Percentiles rank a stretch among this genome's conserved stretches.
Conservation (phyloP, 2,888 invertebrate genomes). For the Sesia bembeciformis region DNA sequence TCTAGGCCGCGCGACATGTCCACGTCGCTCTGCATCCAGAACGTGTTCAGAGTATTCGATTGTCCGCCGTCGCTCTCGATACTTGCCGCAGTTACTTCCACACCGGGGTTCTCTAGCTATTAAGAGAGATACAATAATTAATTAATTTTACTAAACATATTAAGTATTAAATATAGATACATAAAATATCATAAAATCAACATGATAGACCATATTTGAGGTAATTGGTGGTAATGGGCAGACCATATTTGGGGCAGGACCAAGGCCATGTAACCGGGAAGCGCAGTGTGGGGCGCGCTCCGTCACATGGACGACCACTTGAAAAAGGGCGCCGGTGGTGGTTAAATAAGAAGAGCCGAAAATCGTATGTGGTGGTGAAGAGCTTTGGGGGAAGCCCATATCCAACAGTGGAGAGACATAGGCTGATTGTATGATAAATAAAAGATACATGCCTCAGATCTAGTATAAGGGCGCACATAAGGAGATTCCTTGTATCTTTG, state of each 20-base stretch:
- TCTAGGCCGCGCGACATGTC: slow-evolving; percentile 87
- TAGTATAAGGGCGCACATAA: slow-evolving; percentile 46
- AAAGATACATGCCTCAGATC: slow-evolving; percentile 38
- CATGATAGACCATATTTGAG: neutral
- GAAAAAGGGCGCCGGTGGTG: too few relatives aligned
- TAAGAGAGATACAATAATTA: too few relatives aligned
- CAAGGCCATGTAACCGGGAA: too few relatives aligned
- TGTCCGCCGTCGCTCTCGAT: slow-evolving; percentile 59
- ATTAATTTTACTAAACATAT: too few relatives aligned
- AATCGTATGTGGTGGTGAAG: too few relatives aligned
- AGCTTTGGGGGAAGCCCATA: too few relatives aligned
- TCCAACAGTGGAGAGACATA: too few relatives aligned
- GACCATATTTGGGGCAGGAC: neutral
- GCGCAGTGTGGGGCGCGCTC: too few relatives aligned
- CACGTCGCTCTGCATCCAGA: slow-evolving; percentile 87
- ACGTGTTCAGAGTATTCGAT: slow-evolving; percentile 78
- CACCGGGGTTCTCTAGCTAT: slow-evolving; percentile 76
- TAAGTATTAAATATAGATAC: too few relatives aligned
- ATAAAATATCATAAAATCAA: too few relatives aligned
- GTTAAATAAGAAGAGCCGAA: too few relatives aligned
- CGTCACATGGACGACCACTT: neutral
- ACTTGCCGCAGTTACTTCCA: slow-evolving; percentile 64
- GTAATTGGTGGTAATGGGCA: neutral
- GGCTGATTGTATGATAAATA: neutral
- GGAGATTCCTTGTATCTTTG: slow-evolving; percentile 77